Base-by-base conservation (phyloP, 2,113 vertebrate species). In the Brachyhypopomus occidentalis region DNA sequence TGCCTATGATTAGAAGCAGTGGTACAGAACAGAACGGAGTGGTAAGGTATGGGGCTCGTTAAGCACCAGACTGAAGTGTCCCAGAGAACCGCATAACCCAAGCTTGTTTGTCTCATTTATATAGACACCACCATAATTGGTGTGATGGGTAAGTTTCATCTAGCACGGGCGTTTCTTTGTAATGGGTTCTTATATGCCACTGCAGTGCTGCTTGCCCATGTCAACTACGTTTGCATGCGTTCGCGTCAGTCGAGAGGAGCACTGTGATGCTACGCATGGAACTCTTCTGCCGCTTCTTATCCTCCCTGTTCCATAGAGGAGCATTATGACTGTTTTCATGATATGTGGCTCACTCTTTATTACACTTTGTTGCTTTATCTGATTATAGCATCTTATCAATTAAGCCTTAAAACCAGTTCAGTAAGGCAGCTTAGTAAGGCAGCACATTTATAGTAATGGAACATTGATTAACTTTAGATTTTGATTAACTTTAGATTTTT, bases 141-240 rank as follows among this genome's bases (percentile, higher is more conserved):
- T 87, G 71, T 88, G 83, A 88, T 89, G 75, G 82, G 83, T 73
- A 63, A 82, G 73, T 86, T 85, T 87, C 83, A 79, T 85, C 52
- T 27, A 64, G 75, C 79, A 70, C 76, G 75, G 79, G 38, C 81
- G 72, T 81, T 88, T 79, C 45, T 88, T 85, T 67, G 60, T 81
- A 86, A 77, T 83, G 76, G 86, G 58, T 71, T 87, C 86, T 88
- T 80, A 83, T 87, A 79, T 86, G 67, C 58, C 75, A 87, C 86
- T 84, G 64, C 78, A 81, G 83, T 86, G 79, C 71, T 66, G 67
- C 70, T 83, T 62, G 72, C 58, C 45, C 48, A 19, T 79, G 77
- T 86, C 78, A 87, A 82, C 78, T 48, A 72, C 83, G 58, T 79
- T 60, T 81, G 30, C 22, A 22, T 74, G 83, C 78, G 86, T 78